A percentile compares a stretch with the other conserved stretches of the same genome.
These are phyloP conservation scores for Coptodon rendalli DNA, from an alignment of 2,113 vertebrate genomes.

Conservation along the genomic window DNA sequence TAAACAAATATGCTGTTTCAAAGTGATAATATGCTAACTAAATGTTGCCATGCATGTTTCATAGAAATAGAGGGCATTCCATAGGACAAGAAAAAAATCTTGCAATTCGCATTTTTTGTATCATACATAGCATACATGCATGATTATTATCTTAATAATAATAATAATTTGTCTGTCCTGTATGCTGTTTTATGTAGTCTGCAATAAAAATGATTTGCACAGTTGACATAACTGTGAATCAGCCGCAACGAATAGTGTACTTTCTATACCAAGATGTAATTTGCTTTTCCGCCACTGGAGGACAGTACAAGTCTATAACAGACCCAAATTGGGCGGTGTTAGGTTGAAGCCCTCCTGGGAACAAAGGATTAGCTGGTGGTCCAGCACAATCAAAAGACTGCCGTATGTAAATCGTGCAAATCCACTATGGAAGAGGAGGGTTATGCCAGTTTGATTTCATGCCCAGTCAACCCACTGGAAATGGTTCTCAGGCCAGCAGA, in stretches of 20 bases:
- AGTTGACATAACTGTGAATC: background rate
- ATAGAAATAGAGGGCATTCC: background rate
- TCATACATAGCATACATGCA: background rate
- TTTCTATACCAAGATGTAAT: background rate
- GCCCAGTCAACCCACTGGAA: conserved; percentile 40
- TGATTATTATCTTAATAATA: background rate
- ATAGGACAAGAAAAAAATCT: background rate
- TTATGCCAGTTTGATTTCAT: conserved; percentile 63
- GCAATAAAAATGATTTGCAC: background rate
- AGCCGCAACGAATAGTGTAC: background rate
- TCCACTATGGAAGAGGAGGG: conserved; percentile 41
- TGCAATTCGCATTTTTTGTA: background rate
- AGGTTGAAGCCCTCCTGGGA: conserved; percentile 26
- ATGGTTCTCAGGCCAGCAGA: conserved; percentile 39
- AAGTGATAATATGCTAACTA: background rate
- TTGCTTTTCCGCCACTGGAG: conserved; percentile 23
- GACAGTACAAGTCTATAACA: conserved; percentile 43
- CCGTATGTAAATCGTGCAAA: conserved; percentile 60
- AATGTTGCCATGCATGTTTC: background rate
- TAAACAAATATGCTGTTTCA: background rate
- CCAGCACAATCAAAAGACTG: conserved; percentile 53
- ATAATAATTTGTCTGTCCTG: background rate
- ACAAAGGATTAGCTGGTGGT: conserved; percentile 67
- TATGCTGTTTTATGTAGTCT: background rate
- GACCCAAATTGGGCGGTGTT: background rate